Base-by-base conservation (phyloP, 2,888 invertebrate genomes). In the Melanchra persicariae region DNA sequence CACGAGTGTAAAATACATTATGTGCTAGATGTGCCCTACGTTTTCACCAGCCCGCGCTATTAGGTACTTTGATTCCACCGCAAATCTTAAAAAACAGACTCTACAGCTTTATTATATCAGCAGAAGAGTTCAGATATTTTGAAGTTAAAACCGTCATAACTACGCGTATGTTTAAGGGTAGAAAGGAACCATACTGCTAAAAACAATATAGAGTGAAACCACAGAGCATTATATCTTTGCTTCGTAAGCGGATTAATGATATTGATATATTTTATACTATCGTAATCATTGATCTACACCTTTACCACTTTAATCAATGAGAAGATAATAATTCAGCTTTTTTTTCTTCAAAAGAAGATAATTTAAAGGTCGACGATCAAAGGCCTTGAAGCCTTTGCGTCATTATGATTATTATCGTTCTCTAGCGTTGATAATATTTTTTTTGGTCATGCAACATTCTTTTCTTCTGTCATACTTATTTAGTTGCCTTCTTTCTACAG, bases 321-420 rank as follows among this genome's bases (percentile, higher is more conserved):
- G 40, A n/a, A n/a, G 52, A 64, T 54, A 40, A 17, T 37, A 22
- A 52, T 49, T 10, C 1, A 9, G n/a, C 24, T 54, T 45, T 69
- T 17, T 30, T 59, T 40, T 49, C 22, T 22, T 12, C n/a, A 22
- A 22, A 37, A 45, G 34, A 19, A 45, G 15, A 24, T 15, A 45
- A 58, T 15, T 70, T 19, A 19, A 30, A 70, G n/a, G 47, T 72
- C 40, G 37, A 24, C 12, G 47, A 40, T 59, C 71, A n/a, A n/a
- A n/a, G n/a, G n/a, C n/a, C 49, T 59, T 19, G 51, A 30, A 26
- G 43, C 22, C 30, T 37, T 55, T 22, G 34, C n/a, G 55, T 37
- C 34, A 37, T 55, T 7, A 37, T 55, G 6, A 37, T 7, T n/a
- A 0, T n/a, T 9, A 15, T 34, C 15, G 26, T n/a, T 34, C 0